These are phyloP conservation scores for Epizoanthus stellaris DNA, from an alignment of 92 coral and sea anemone species.

Conservation along the genomic window DNA sequence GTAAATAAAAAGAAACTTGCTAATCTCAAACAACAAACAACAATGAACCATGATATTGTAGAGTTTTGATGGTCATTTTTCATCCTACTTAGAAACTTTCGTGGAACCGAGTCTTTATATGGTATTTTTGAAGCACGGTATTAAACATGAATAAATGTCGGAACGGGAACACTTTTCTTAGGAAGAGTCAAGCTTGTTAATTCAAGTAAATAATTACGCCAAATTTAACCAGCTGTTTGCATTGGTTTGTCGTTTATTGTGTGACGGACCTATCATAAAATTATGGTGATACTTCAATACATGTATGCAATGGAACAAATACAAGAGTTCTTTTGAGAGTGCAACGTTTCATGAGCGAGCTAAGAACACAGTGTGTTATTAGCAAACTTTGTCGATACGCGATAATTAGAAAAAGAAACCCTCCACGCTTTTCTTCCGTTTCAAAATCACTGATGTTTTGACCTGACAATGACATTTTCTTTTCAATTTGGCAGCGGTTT, in stretches of 20 bases:
- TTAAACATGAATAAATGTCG: background rate
- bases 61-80: constrained; percentile 18
- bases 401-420: background rate
- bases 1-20: constrained; percentile 43
- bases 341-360: background rate
- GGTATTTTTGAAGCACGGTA: background rate
- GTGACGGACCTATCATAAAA: constrained; percentile 28
- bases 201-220: constrained; percentile 19
- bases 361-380: background rate
- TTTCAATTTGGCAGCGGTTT: constrained; percentile 8
- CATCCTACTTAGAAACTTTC: constrained; percentile 16
- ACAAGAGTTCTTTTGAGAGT: background rate
- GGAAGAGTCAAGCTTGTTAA: background rate
- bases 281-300: constrained; percentile 27
- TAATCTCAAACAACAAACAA: constrained; percentile 47
- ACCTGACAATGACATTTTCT: background rate
- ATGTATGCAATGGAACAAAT: constrained; percentile 6
- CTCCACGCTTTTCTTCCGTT: background rate
- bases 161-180: background rate
- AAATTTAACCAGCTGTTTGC: constrained; percentile 29
- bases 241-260: constrained; percentile 21
- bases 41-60: constrained; percentile 19
- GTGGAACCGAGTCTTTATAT: background rate
- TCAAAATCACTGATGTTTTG: background rate
- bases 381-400: background rate